These are phyloP conservation scores for Perodicticus potto DNA, from an alignment of 2,797 vertebrate genomes.

Conservation along the genomic window DNA sequence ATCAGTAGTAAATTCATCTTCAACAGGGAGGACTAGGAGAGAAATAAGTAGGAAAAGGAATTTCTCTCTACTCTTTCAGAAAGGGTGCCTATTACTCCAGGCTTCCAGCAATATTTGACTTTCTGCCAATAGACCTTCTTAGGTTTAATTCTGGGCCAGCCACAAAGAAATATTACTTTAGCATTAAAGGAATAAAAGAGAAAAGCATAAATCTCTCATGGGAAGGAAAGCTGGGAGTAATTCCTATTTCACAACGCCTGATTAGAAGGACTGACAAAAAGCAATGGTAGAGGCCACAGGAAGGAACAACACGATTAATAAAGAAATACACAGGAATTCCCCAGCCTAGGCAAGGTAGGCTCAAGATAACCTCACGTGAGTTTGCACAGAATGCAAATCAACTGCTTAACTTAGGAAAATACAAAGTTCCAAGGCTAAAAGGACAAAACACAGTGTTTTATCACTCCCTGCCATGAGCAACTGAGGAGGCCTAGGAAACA, in stretches of 20 bases:
- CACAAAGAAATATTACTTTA: conserved; percentile 33
- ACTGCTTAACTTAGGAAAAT: neutral
- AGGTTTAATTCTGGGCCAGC: neutral
- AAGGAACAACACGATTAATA: neutral
- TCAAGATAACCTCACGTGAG: neutral
- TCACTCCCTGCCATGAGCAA: neutral
- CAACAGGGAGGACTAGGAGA: neutral
- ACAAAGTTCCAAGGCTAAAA: neutral
- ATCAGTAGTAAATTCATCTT: neutral
- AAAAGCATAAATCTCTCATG: neutral
- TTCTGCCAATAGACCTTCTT: conserved; percentile 20
- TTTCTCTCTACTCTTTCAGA: neutral
- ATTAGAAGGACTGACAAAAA: neutral
- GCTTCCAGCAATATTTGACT: neutral
- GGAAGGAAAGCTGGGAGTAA: neutral
- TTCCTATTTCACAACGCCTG: neutral
- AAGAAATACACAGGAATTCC: neutral
- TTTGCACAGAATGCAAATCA: conserved; percentile 33
- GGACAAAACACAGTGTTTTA: neutral
- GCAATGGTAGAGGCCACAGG: neutral
- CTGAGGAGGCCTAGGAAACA: neutral
- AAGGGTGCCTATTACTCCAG: neutral
- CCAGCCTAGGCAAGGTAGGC: neutral
- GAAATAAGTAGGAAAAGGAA: neutral
- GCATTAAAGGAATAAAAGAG: neutral